A percentile compares a stretch with the other conserved stretches of the same genome.
Conservation (phyloP, 2,113 vertebrate species). For the Urocitellus parryii region DNA sequence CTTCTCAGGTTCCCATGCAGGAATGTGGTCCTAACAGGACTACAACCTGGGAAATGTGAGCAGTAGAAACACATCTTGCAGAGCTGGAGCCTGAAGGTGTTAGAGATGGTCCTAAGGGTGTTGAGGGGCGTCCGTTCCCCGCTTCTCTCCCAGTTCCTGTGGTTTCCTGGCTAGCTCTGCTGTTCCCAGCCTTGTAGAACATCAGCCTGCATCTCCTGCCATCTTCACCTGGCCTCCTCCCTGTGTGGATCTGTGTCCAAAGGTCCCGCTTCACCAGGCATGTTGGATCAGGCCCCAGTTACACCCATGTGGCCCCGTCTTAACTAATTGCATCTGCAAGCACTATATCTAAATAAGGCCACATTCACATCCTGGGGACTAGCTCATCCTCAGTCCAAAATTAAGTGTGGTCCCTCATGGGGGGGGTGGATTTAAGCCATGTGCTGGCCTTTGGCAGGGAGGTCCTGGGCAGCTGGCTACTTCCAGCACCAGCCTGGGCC, state of each 20-base stretch:
- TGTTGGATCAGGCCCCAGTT: fast-evolving
- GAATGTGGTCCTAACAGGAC: not conserved
- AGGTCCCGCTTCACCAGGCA: fast-evolving
- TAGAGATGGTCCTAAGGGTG: not conserved
- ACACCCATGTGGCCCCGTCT: fast-evolving
- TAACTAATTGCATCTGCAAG: not conserved
- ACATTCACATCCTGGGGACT: too few relatives aligned
- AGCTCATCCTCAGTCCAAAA: too few relatives aligned
- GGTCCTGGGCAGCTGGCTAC: not conserved
- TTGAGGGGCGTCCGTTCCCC: not conserved
- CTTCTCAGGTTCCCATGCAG: too few relatives aligned
- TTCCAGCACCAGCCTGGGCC: not conserved
- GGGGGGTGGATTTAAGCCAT: not conserved
- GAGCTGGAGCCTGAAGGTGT: not conserved
- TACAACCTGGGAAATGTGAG: not conserved
- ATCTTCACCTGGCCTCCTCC: fast-evolving
- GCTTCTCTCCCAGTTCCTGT: not conserved
- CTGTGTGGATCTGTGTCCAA: not conserved
- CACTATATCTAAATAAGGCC: not conserved
- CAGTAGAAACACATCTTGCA: fast-evolving
- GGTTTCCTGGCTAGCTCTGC: fast-evolving
- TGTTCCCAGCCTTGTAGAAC: too few relatives aligned
- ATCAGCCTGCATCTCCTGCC: not conserved
- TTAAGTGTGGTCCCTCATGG: too few relatives aligned
- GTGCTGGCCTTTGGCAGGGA: not conserved